These are phyloP conservation scores for Naja naja DNA, from an alignment of 2,113 vertebrate genomes.

Conservation along the genomic window DNA sequence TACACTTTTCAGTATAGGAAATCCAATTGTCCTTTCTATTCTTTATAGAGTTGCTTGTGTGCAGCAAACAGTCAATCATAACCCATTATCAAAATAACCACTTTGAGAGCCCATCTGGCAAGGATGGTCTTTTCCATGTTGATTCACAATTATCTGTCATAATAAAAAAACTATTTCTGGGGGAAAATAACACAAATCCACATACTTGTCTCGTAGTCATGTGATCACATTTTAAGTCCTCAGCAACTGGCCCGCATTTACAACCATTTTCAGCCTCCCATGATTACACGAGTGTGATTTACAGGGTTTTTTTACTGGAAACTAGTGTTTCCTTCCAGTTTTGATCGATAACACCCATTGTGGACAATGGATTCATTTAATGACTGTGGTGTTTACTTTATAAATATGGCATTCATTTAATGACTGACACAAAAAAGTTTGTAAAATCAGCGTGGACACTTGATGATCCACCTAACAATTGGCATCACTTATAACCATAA, in stretches of 20 bases:
- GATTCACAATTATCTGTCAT: not conserved
- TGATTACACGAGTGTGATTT: not conserved
- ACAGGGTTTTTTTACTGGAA: not conserved
- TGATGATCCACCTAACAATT: not conserved
- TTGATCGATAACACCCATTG: not conserved
- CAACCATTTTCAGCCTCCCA: not conserved
- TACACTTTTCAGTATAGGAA: not conserved
- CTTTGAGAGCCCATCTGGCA: not conserved
- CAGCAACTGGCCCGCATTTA: not conserved
- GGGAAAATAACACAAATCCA: not conserved
- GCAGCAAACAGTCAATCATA: not conserved
- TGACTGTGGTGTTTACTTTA: not conserved
- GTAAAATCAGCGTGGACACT: not conserved
- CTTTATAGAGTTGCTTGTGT: not conserved
- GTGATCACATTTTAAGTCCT: not conserved
- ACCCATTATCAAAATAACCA: not conserved
- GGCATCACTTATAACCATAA: not conserved
- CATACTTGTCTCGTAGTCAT: not conserved
- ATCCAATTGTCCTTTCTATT: not conserved
- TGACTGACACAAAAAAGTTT: not conserved
- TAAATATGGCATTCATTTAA: not conserved
- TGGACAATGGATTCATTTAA: not conserved
- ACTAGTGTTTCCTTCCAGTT: not conserved
- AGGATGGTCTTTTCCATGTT: not conserved
- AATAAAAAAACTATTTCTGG: not conserved